A percentile compares a stretch with the other conserved stretches of the same genome.
Conservation (phyloP, 2,113 vertebrate species). For the Syngnathus scovelli region DNA sequence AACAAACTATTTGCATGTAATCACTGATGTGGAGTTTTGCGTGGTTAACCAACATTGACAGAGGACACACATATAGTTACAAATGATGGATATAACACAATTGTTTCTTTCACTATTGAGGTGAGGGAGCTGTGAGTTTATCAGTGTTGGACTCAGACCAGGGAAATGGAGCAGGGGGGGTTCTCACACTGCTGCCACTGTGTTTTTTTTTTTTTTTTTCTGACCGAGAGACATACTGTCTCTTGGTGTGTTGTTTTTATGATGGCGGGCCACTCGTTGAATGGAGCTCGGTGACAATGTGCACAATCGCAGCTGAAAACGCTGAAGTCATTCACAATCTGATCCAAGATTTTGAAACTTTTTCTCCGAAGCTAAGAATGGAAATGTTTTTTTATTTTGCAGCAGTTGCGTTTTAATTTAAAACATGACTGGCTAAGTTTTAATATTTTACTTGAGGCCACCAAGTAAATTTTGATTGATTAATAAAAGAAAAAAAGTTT, state of each 20-base stretch:
- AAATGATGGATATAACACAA: constrained; percentile 23
- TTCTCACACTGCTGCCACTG: constrained; percentile 13
- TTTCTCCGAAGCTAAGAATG: background rate
- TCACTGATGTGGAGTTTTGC: constrained; percentile 23
- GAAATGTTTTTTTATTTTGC: background rate
- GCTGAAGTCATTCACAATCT: background rate
- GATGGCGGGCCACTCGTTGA: background rate
- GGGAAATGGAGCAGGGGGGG: constrained; percentile 7
- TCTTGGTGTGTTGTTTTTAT: constrained; percentile 4
- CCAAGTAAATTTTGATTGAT: too few species aligned
- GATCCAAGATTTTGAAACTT: background rate
- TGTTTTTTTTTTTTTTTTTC: constrained; percentile 10
- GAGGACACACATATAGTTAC: constrained; percentile 11
- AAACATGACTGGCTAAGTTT: background rate
- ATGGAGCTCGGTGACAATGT: background rate
- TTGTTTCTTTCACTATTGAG: constrained; percentile 12
- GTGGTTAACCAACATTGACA: background rate
- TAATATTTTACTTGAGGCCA: background rate
- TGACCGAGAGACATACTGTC: background rate
- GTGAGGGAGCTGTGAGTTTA: constrained; percentile 30
- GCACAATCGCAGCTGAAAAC: background rate
- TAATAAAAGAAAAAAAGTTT: too few species aligned
- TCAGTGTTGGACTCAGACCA: constrained; percentile 43
- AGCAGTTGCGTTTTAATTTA: background rate
- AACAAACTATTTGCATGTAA: constrained; percentile 33